Evolutionary conservation across 2,113 vertebrate genomes (phyloP), one percentile per base, ranked within the genome.

Genomic region (Todiramphus saurophagus): DNA sequence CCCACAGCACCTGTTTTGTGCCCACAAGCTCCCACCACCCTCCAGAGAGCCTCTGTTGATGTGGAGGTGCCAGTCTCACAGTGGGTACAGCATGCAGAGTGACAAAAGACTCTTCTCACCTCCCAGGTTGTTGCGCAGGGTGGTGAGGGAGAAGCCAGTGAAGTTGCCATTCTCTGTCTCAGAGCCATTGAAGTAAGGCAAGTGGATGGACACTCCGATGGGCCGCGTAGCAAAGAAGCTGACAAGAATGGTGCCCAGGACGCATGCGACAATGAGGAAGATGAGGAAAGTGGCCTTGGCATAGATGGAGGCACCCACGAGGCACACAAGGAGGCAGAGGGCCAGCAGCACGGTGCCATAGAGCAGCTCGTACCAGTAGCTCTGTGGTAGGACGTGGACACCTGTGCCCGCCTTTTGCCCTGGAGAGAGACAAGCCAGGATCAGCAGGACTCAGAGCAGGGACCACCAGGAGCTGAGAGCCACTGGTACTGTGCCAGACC

Each of bases 211-310:
- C 74, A 99, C 89, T 30, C 50, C 74, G 3, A 72, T 95, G 33
- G 98, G 98, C 9, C 6, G 37, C 0, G 98, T 98, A 2, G 98
- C 96, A 0, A 99, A 99, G 96, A 99, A 99, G 89, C 99, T 99
- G 97, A 99, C 30, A 28, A 99, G 98, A 93, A 99, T 94, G 56
- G 98, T 98, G 89, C 66, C 96, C 94, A 99, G 96, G 48, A 99
- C 99, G 7, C 96, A 92, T 35, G 98, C 98, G 8, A 99, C 99
- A 5, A 99, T 92, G 73, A 99, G 91, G 96, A 99, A 99, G 97
- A 99, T 99, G 91, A 99, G 87, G 97, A 99, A 99, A 44, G 98
- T 98, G 92, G 99, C 98, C 88, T 98, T 99, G 95, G 99, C 99
- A 0, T 99, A 99, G 97, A 99, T 99, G 95, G 98, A 97, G 68